Base-by-base conservation (phyloP, 2,113 vertebrate genomes). In the Cyanoderma ruficeps region DNA sequence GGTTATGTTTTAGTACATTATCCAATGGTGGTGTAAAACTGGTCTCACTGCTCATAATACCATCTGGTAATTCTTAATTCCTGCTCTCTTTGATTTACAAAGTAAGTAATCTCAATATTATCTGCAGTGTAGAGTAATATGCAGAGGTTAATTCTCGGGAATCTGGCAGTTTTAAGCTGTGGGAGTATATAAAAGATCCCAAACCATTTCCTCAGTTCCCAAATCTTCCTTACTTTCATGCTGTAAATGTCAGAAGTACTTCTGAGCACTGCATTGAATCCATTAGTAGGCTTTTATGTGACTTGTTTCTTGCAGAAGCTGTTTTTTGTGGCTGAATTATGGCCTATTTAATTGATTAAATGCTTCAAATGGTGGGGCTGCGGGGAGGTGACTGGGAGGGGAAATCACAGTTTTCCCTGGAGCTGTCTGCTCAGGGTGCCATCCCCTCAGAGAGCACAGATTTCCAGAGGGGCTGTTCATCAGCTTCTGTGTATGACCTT, bases 41-140 rank as follows among this genome's bases (percentile, higher is more conserved):
- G 16, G 7, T 23, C 33, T 64, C 49, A 2, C n/a, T 30, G 64
- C 35, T 49, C 9, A 0, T 39, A 46, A 14, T 15, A 13, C 12
- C 47, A 1, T 37, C 42, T 19, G 50, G 1, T 53, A 61, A 47
- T 9, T 55, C 31, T 47, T 65, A 42, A 42, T 42, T 47, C 41
- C 13, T 33, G 6, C 25, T 79, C 1, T 0, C 30, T 82, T 42
- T 24, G 44, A 9, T 47, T 31, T 69, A 37, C 47, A 41, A 23
- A 72, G 50, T 76, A 47, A 46, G 35, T 50, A 33, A 46, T 27
- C 30, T 64, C 35, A 14, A 7, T 30, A 35, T 35, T 80, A 3
- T 46, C 46, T 30, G 41, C 27, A 20, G 14, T 12, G 4, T 11
- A 33, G 7, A 44, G 23, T 42, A 55, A 50, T 11, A 20, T 9